phyloP scores from a whole-genome alignment of 1,140 invertebrate genomes.

The Macrobrachium nipponense region DNA sequence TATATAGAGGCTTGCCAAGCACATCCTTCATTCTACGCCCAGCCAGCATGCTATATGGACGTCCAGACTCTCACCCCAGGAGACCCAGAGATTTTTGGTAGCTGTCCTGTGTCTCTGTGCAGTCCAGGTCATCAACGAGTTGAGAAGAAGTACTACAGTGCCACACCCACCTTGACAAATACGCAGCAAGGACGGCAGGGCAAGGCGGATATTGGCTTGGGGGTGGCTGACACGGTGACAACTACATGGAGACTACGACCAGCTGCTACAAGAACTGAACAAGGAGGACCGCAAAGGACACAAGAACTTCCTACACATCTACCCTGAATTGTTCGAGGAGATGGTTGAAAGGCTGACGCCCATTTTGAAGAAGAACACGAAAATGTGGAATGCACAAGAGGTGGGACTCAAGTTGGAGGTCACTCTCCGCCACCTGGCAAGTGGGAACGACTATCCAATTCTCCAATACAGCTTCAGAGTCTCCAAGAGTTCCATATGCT shows the following conservation, averaged over 20 bases:
- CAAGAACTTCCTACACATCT: too few species aligned
- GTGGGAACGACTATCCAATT: neutral
- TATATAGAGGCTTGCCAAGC: too few species aligned
- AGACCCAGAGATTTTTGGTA: too few species aligned
- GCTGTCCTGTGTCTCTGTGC: too few species aligned
- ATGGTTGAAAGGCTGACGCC: too few species aligned
- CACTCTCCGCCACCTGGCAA: neutral
- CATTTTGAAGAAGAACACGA: neutral
- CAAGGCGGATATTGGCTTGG: neutral
- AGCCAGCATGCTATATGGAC: too few species aligned
- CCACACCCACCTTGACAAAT: neutral
- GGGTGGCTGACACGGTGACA: neutral
- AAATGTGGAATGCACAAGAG: neutral
- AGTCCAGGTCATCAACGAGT: too few species aligned
- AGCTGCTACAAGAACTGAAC: conserved; percentile 6
- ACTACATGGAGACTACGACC: neutral
- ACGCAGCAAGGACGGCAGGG: neutral
- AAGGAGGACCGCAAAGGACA: too few species aligned
- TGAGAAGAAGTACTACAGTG: neutral
- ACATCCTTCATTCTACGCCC: too few species aligned
- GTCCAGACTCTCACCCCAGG: too few species aligned
- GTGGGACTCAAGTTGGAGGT: neutral
- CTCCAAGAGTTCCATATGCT: neutral
- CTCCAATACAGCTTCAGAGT: conserved; percentile 9
- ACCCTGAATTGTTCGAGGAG: too few species aligned